Evolutionary conservation across 2,797 vertebrate genomes (phyloP).

Genomic region (Aselliscus stoliczkanus): DNA sequence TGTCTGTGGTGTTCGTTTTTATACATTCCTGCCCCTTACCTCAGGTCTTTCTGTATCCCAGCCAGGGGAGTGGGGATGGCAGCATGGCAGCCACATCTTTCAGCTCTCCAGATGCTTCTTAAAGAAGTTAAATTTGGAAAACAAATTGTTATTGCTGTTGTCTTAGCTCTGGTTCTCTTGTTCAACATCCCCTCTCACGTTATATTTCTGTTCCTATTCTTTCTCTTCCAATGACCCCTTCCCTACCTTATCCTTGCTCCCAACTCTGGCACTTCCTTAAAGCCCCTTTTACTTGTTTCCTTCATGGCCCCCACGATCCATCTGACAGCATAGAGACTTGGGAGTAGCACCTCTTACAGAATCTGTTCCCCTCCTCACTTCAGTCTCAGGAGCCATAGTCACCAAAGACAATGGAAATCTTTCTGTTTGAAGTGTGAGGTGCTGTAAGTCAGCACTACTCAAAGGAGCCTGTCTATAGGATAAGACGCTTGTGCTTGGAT

Average conservation of each 20-base stretch:
- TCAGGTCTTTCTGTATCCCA: neutral
- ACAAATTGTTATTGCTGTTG: neutral
- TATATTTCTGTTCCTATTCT: neutral
- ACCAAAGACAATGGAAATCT: neutral
- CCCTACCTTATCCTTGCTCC: neutral
- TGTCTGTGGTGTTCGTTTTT: neutral
- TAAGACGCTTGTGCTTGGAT: neutral
- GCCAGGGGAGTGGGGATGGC: neutral
- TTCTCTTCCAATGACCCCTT: neutral
- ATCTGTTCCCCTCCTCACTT: neutral
- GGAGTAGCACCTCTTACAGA: neutral
- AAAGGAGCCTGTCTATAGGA: neutral
- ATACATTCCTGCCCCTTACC: neutral
- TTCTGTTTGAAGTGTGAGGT: neutral
- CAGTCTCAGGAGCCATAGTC: neutral
- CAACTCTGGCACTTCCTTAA: neutral
- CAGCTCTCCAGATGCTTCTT: neutral
- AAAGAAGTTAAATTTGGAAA: too few relatives aligned
- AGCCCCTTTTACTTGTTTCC: neutral
- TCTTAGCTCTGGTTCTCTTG: neutral
- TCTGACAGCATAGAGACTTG: neutral
- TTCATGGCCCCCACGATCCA: too few relatives aligned
- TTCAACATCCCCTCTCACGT: neutral
- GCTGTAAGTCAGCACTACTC: neutral
- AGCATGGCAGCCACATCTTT: neutral